These are phyloP conservation scores for Monomorium pharaonis DNA, from an alignment of 1,140 invertebrate species.

Conservation along the genomic window DNA sequence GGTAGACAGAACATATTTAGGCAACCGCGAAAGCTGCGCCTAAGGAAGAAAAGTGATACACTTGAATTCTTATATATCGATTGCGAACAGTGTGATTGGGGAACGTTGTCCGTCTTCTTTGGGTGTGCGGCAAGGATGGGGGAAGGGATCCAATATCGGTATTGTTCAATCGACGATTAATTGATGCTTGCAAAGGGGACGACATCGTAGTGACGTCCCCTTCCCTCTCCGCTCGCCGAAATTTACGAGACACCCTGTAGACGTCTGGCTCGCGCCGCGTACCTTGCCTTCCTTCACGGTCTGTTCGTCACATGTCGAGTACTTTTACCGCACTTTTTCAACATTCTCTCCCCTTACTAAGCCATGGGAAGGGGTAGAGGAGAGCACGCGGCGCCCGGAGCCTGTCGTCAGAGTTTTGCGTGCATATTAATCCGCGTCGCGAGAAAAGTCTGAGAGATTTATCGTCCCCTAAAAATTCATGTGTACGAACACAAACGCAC, in stretches of 20 bases:
- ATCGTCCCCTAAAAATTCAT: slow-evolving; percentile 47
- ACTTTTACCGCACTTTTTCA: slow-evolving; percentile 76
- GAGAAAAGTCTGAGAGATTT: slow-evolving; percentile 59
- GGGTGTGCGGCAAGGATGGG: too few species aligned
- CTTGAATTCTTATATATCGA: slow-evolving; percentile 57
- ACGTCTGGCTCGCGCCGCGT: slow-evolving; percentile 50
- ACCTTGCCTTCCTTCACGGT: slow-evolving; percentile 77
- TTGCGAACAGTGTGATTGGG: background rate
- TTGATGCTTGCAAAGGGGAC: slow-evolving; percentile 37
- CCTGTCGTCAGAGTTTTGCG: slow-evolving; percentile 10
- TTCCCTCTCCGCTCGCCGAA: background rate
- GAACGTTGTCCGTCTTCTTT: background rate
- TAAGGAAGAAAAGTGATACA: background rate
- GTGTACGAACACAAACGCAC: background rate
- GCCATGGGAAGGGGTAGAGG: background rate
- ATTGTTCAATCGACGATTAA: slow-evolving; percentile 62
- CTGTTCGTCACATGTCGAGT: slow-evolving; percentile 78
- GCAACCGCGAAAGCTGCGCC: background rate
- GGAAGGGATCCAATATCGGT: background rate
- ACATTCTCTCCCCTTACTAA: slow-evolving; percentile 66
- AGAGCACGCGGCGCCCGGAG: slow-evolving; percentile 22
- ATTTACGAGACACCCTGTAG: slow-evolving; percentile 72
- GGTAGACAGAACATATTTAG: background rate
- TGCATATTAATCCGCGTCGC: slow-evolving; percentile 59
- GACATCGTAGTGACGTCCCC: background rate